These are phyloP conservation scores for Coenonympha glycerion DNA, from an alignment of 2,888 invertebrate species.

Conservation along the genomic window DNA sequence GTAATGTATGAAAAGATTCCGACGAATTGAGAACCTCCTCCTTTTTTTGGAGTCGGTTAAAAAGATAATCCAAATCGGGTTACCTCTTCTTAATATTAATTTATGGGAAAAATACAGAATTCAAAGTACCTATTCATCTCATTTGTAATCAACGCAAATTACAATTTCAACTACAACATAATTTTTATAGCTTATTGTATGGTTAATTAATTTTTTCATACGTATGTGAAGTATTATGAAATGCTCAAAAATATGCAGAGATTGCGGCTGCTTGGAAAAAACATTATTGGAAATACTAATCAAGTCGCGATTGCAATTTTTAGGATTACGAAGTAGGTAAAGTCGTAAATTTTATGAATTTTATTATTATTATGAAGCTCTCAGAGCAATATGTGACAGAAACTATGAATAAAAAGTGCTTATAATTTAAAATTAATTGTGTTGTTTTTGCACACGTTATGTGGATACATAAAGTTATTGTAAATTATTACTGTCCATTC, in stretches of 20 bases:
- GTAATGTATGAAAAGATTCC: no score
- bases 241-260: neutral
- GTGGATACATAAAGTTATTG: neutral
- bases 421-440: neutral
- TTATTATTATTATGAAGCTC: neutral
- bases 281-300: neutral
- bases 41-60: no score
- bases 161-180: no score
- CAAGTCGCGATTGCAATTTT: neutral
- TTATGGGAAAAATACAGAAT: no score
- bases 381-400: neutral
- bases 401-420: neutral
- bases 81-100: no score
- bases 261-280: neutral
- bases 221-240: slow-evolving; percentile 2
- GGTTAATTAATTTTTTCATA: slow-evolving; percentile 1
- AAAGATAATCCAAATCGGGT: no score
- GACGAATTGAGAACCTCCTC: no score
- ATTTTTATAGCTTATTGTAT: slow-evolving; percentile 7
- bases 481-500: no score
- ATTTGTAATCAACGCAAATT: neutral
- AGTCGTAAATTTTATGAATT: slow-evolving; percentile 4
- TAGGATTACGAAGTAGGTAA: neutral
- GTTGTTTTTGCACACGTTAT: neutral
- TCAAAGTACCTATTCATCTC: no score